A percentile compares a stretch with the other conserved stretches of the same genome.
Conservation (phyloP, 2,888 invertebrate genomes). For the Polietes domitor region DNA sequence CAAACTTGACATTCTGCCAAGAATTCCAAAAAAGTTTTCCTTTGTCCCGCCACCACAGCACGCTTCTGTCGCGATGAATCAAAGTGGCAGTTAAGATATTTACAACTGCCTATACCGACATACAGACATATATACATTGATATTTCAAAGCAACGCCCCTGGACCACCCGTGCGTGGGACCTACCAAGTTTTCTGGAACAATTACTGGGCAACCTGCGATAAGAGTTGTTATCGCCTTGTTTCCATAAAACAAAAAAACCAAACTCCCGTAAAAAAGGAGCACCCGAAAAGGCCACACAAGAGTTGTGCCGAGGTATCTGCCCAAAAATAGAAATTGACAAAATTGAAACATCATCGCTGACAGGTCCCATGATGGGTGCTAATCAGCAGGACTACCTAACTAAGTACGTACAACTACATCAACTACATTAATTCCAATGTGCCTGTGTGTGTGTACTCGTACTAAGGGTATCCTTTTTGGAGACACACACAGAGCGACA, state of each 20-base stretch:
- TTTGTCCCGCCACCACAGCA: neutral
- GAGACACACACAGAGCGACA: slow-evolving; percentile 29
- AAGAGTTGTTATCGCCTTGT: slow-evolving; percentile 14
- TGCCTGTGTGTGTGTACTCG: neutral
- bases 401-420: neutral
- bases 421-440: neutral
- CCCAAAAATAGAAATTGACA: neutral
- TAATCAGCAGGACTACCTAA: slow-evolving; percentile 14
- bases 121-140: too few species aligned
- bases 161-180: neutral
- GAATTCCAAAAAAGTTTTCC: neutral
- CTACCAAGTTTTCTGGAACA: neutral
- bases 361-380: neutral
- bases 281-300: slow-evolving; percentile 4
- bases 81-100: neutral
- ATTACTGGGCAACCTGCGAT: neutral
- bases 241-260: neutral
- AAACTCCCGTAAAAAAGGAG: neutral
- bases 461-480: slow-evolving; percentile 1
- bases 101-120: neutral
- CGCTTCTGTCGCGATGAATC: neutral
- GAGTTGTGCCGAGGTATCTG: too few species aligned
- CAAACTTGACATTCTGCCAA: neutral
- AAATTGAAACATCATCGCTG: slow-evolving; percentile 25
- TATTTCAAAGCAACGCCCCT: too few species aligned